These are phyloP conservation scores for Caenorhabditis brenneri DNA, from an alignment of 1,140 invertebrate genomes.

Conservation along the genomic window DNA sequence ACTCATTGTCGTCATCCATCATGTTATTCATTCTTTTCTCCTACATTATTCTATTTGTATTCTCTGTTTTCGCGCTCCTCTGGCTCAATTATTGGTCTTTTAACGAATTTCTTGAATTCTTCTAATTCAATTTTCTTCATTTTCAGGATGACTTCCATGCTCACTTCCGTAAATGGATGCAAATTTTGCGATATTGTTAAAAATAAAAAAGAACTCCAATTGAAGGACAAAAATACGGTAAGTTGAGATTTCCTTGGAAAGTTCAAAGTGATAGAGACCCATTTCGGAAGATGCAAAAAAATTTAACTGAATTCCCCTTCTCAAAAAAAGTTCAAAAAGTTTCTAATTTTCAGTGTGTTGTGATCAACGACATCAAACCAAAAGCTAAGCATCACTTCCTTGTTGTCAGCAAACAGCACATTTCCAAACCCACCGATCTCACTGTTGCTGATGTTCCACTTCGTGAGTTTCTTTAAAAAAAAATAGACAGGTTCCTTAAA, in stretches of 20 bases:
- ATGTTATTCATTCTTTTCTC: neutral
- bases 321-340: neutral
- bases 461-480: slow-evolving; percentile 34
- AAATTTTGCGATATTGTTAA: slow-evolving; percentile 57
- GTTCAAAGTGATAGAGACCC: neutral
- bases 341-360: slow-evolving; percentile 40
- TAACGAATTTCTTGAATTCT: neutral
- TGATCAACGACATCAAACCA: slow-evolving; percentile 58
- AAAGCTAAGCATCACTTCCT: slow-evolving; percentile 55
- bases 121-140: neutral
- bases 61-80: neutral
- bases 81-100: slow-evolving; percentile 26
- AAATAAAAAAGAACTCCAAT: slow-evolving; percentile 46
- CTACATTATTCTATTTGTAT: slow-evolving; percentile 19
- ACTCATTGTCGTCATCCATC: neutral
- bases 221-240: slow-evolving; percentile 51
- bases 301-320: too few species aligned
- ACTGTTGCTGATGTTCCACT: slow-evolving; percentile 51
- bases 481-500: too few species aligned
- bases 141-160: slow-evolving; percentile 43
- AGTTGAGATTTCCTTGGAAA: neutral
- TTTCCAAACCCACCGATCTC: slow-evolving; percentile 52
- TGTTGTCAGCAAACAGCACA: slow-evolving; percentile 55
- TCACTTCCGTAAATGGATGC: slow-evolving; percentile 46
- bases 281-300: neutral